These are phyloP conservation scores for Malacoctenus gilli DNA, from an alignment of 2,797 vertebrate genomes.

Conservation along the genomic window DNA sequence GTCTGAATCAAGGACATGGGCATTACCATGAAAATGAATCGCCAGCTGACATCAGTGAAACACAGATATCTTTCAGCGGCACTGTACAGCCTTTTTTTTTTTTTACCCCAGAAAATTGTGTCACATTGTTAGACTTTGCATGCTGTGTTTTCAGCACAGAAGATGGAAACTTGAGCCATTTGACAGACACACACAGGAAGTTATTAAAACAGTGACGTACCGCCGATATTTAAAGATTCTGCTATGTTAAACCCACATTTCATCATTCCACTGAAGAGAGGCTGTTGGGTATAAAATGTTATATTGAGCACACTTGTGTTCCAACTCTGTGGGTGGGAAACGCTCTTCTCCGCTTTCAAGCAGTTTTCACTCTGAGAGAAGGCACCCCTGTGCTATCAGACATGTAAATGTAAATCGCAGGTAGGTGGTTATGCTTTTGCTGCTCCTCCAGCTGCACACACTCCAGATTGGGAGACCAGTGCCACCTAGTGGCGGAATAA, in stretches of 20 bases:
- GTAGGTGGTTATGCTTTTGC: constrained; percentile 73
- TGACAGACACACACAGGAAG: background rate
- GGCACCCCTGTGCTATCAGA: constrained; percentile 59
- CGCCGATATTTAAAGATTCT: constrained; percentile 7
- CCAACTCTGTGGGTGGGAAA: constrained; percentile 70
- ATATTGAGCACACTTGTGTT: constrained; percentile 39
- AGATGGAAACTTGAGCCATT: background rate
- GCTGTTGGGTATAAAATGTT: constrained; percentile 43
- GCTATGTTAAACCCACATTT: constrained; percentile 18
- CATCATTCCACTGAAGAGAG: constrained; percentile 32
- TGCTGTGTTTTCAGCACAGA: constrained; percentile 2
- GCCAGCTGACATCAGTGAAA: constrained; percentile 63
- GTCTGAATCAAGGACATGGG: constrained; percentile 73
- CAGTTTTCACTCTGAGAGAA: constrained; percentile 57
- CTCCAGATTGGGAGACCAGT: constrained; percentile 70
- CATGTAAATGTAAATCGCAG: constrained; percentile 73
- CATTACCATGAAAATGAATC: constrained; percentile 68
- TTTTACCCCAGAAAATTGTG: constrained; percentile 15
- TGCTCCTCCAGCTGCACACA: constrained; percentile 37
- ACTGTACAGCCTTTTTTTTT: constrained; percentile 33
- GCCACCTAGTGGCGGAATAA: constrained; percentile 74
- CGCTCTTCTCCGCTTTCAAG: constrained; percentile 57
- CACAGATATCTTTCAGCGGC: constrained; percentile 54
- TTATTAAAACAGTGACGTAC: constrained; percentile 2
- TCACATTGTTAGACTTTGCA: constrained; percentile 14